phyloP scores from a whole-genome alignment of 2,113 vertebrate genomes.

The Narcine bancroftii region DNA sequence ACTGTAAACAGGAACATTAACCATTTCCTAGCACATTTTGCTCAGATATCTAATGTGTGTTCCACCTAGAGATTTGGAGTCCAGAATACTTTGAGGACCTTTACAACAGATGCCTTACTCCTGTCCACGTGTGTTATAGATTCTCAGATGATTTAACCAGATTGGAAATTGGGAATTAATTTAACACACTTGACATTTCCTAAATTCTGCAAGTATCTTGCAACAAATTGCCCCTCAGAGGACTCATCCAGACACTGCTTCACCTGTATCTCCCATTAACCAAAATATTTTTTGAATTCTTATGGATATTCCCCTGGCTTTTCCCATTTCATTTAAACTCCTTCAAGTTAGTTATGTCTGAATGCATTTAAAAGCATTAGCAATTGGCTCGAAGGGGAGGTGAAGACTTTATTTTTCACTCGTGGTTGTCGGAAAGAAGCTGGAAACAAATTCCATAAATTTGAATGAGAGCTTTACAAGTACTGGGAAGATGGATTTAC shows the following conservation, averaged over 20 bases:
- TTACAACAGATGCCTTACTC: background rate
- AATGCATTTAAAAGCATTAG: background rate
- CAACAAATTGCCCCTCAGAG: constrained; percentile 2
- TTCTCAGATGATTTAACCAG: constrained; percentile 16
- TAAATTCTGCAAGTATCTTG: background rate
- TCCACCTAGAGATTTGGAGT: background rate
- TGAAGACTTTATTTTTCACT: background rate
- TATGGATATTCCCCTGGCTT: background rate
- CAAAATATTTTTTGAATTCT: background rate
- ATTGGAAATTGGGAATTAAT: constrained; percentile 27
- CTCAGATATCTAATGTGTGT: background rate
- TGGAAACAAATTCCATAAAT: background rate
- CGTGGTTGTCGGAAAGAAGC: background rate
- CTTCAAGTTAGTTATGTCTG: background rate
- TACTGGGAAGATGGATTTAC: background rate
- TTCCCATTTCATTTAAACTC: background rate
- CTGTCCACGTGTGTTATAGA: constrained; percentile 14
- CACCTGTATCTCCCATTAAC: background rate
- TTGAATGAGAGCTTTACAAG: background rate
- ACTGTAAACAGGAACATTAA: background rate
- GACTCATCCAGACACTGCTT: background rate
- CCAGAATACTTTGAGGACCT: background rate
- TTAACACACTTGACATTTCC: constrained; percentile 34
- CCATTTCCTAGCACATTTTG: background rate
- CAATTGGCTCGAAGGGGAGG: background rate